Base-by-base conservation (phyloP, 2,797 vertebrate genomes). In the Furcifer pardalis region DNA sequence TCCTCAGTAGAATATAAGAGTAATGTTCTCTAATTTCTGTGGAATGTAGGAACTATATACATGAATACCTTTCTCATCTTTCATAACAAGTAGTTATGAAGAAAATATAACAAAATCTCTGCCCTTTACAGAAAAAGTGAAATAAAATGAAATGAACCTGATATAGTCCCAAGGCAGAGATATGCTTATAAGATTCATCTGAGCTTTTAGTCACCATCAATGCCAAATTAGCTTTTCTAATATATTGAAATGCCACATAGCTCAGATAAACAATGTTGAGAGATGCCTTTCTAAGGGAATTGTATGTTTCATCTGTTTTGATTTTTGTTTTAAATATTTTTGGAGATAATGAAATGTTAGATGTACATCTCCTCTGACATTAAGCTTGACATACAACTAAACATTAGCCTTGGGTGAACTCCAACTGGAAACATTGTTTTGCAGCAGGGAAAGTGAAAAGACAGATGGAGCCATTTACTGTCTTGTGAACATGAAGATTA, bases 251-350 rank as follows among this genome's bases (percentile, higher is more conserved):
- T 35, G 5, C 30, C 30, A 82, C 23, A 66, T 5, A 81, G 35
- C 8, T 87, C 37, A 91, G 84, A 63, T 6, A 83, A 87, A 76
- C 7, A 2, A 76, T 77, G 84, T 79, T 77, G 68, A 63, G 79
- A 85, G 17, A 12, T 27, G 79, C 68, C 6, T 42, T 49, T 65
- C 32, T 65, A 73, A 75, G 84, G 73, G 79, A 49, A 81, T 77
- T 77, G 2, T 44, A 23, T 23, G 21, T 79, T 84, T 74, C 13
- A 7, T 82, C 2, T 89, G 4, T 68, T 79, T 78, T 79, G 82
- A 80, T n/a, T n/a, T n/a, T n/a, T n/a, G n/a, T n/a, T n/a, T n/a
- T 84, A 13, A 52, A 82, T 9, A 68, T n/a, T n/a, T 79, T 56
- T 12, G 5, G 60, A 35, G 30, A 30, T 60, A 71, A 84, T 65